These are phyloP conservation scores for Thinocorus orbignyianus DNA, from an alignment of 2,113 vertebrate species.

Conservation along the genomic window DNA sequence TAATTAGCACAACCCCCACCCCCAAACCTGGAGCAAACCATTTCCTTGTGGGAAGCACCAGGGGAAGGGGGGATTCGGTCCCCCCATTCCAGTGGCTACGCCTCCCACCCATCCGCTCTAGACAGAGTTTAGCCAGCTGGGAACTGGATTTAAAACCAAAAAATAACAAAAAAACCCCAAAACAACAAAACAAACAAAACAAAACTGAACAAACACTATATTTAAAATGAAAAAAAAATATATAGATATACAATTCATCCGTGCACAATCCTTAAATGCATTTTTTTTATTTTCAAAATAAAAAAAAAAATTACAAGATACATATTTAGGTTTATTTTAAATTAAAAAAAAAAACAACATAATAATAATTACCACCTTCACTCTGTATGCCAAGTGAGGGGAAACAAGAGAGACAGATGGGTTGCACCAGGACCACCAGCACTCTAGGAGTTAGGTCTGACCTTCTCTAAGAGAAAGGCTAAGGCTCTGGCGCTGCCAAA, in stretches of 20 bases:
- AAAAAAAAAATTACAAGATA: constrained; percentile 74
- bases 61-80: constrained; percentile 40
- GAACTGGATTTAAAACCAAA: constrained; percentile 75
- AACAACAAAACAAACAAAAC: neutral
- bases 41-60: constrained; percentile 21
- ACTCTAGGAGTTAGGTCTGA: neutral
- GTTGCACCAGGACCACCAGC: constrained; percentile 19
- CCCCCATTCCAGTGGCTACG: neutral
- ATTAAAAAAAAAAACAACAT: constrained; percentile 63
- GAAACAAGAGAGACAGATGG: constrained; percentile 22
- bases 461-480: constrained; percentile 25
- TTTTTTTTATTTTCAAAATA: constrained; percentile 61
- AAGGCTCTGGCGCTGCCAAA: constrained; percentile 1
- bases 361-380: constrained; percentile 25
- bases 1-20: constrained; percentile 73
- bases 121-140: constrained; percentile 80
- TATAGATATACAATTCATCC: constrained; percentile 78
- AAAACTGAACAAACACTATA: constrained; percentile 65
- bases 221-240: constrained; percentile 73
- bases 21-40: constrained; percentile 65
- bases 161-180: neutral
- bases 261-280: constrained; percentile 77
- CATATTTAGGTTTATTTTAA: constrained; percentile 75
- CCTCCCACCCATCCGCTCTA: constrained; percentile 55
- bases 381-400: constrained; percentile 56